phyloP scores from a whole-genome alignment of 2,888 invertebrate genomes.

The Rhopalosiphum nymphaeae region DNA sequence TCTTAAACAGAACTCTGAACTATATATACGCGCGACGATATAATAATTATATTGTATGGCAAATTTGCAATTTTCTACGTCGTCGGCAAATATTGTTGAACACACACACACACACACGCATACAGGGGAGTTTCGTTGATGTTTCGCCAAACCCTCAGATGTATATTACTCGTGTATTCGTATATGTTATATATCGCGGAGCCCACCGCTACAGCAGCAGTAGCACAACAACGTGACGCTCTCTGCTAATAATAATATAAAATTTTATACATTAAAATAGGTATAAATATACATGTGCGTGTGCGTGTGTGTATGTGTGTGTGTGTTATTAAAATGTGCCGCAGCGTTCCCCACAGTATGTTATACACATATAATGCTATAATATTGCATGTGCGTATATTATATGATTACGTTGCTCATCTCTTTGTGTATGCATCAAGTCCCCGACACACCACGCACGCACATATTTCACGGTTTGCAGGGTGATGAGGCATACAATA shows the following conservation, averaged over 20 bases:
- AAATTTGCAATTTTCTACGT: constrained; percentile 17
- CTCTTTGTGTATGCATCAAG: background rate
- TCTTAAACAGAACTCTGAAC: background rate
- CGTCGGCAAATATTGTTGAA: background rate
- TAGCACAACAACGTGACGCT: background rate
- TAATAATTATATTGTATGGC: background rate
- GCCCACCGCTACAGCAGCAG: background rate
- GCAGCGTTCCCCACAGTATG: background rate
- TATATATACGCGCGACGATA: background rate
- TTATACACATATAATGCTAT: background rate
- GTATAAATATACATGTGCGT: background rate
- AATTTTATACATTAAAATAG: background rate
- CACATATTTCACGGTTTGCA: background rate
- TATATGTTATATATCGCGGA: background rate
- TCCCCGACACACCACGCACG: background rate
- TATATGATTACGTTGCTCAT: constrained; percentile 13
- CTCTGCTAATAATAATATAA: background rate
- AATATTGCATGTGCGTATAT: background rate
- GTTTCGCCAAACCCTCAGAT: constrained; percentile 10
- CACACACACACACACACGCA: background rate
- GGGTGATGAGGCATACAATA: background rate
- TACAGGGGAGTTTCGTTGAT: background rate
- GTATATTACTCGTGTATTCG: background rate
- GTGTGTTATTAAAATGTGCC: background rate
- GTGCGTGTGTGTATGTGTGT: too few species aligned